These are phyloP conservation scores for Nomia melanderi DNA, from an alignment of 1,140 invertebrate species.

Conservation along the genomic window DNA sequence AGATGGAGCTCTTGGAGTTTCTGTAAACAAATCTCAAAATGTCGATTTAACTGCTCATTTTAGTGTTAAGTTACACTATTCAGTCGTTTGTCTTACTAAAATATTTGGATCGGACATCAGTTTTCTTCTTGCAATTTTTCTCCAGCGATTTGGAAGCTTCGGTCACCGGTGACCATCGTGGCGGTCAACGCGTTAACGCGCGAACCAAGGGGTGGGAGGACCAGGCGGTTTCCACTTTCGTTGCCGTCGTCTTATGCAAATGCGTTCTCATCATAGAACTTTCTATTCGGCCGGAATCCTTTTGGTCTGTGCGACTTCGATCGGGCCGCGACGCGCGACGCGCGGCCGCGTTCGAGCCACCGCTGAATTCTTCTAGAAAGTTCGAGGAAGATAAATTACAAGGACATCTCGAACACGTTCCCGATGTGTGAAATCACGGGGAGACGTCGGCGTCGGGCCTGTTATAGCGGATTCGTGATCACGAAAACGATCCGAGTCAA, in stretches of 20 bases:
- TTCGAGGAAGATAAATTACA: slow-evolving; percentile 46
- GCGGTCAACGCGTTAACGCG: too few relatives aligned
- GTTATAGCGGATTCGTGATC: slow-evolving; percentile 42
- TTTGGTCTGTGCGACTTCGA: slow-evolving; percentile 12
- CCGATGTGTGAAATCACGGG: slow-evolving; percentile 47
- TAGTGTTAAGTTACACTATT: too few relatives aligned
- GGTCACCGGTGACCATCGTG: too few relatives aligned
- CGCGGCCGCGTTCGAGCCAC: background rate
- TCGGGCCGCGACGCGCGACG: background rate
- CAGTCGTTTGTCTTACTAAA: too few relatives aligned
- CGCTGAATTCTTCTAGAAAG: slow-evolving; percentile 43
- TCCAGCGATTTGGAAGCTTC: too few relatives aligned
- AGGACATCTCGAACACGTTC: slow-evolving; percentile 38
- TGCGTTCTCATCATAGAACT: slow-evolving; percentile 35
- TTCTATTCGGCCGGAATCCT: slow-evolving; percentile 43
- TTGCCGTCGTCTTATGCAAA: slow-evolving; percentile 47
- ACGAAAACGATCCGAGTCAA: slow-evolving; percentile 48
- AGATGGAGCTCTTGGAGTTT: too few relatives aligned
- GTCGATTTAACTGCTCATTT: too few relatives aligned
- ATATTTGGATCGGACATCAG: too few relatives aligned
- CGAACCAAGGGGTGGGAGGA: background rate
- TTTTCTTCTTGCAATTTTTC: too few relatives aligned
- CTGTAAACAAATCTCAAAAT: too few relatives aligned
- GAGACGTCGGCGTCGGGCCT: slow-evolving; percentile 18
- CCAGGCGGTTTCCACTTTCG: slow-evolving; percentile 35